Evolutionary conservation across 2,888 invertebrate species (phyloP), one percentile per base, ranked within the genome.

Genomic region (Flexamia atlantica): DNA sequence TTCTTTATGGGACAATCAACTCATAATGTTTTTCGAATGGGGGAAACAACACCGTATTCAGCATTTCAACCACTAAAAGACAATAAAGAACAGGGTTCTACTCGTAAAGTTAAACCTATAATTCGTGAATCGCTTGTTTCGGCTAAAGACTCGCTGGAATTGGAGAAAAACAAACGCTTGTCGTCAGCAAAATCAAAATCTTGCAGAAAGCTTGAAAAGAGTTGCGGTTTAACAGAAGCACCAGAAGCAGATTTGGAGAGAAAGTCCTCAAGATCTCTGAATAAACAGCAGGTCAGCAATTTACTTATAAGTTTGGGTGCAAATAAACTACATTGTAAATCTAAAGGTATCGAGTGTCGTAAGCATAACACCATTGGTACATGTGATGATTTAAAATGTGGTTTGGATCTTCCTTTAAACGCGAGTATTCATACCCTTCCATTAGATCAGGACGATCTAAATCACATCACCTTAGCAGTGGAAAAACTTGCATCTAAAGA

Each of bases 211-310:
- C 17, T 64, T 25, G 9, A 64, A 28, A 4, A 64, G 17, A 25
- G 4, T 12, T 28, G 28, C 9, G 30, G 17, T 9, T 36, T 30
- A 64, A 28, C 4, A 30, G 14, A 14, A 64, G 30, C 36, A 4
- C 4, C 9, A 64, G 4, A 28, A 12, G 28, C 28, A 30, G 14
- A 25, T 20, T 14, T 64, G 10, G 28, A 64, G 25, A 28, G 17
- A 9, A 64, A 64, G 28, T 64, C 64, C 1, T 64, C 64, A 25
- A 30, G 14, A 9, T 12, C 9, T 17, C 30, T 64, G 64, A 64
- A 64, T n/a, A 64, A 64, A 64, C 28, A 64, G 17, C 25, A 64
- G 30, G n/a, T 64, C 10, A 64, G 28, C n/a, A 30, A 64, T 12
- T 5, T 64, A 28, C 17, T 64, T 1, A 28, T 14, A 28, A 30